Base-by-base conservation (phyloP, 2,797 vertebrate genomes). In the Odontamblyopus rebecca region DNA sequence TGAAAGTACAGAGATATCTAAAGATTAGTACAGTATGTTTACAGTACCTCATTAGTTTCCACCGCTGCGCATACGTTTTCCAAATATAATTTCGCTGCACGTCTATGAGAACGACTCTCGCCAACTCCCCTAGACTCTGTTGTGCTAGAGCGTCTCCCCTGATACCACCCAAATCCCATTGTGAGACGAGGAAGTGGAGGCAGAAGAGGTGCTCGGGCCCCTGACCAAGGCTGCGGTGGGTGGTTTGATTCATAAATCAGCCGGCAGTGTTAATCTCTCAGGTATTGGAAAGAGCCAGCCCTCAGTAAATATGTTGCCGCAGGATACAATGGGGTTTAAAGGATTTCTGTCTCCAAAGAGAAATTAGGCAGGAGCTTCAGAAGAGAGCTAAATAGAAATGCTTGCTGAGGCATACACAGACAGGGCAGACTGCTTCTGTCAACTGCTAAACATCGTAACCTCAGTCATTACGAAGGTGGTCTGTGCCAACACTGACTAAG, bases 331-430 rank as follows among this genome's bases (percentile, higher is more conserved):
- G 93, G 95, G 91, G 85, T 96, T 97, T 97, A 98, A 97, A 96
- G 96, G 96, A 98, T 98, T 98, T 96, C 95, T 97, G 95, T 97
- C 97, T 96, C 95, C 93, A 93, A 96, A 96, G 96, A 98, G 95
- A 97, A 97, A 97, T 97, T 96, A 96, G 95, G 95, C 90, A 88
- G 88, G 85, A 85, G 89, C 95, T 95, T 96, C 95, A 94, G 95
- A 97, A 95, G 95, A 95, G 95, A 96, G 94, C 94, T 95, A 96
- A 96, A 96, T 96, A 94, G 95, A 95, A 96, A 96, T 96, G 93
- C 93, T 95, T 96, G 94, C 95, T 95, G 95, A 95, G 95, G 95
- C 95, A 96, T 95, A 94, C 65, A 91, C 65, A 91, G 90, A 93
- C 89, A 91, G 86, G 92, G 94, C 93, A 87, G 94, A 93, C 93